These are phyloP conservation scores for Eudyptes chrysolophus DNA, from an alignment of 2,113 vertebrate species.

Conservation along the genomic window DNA sequence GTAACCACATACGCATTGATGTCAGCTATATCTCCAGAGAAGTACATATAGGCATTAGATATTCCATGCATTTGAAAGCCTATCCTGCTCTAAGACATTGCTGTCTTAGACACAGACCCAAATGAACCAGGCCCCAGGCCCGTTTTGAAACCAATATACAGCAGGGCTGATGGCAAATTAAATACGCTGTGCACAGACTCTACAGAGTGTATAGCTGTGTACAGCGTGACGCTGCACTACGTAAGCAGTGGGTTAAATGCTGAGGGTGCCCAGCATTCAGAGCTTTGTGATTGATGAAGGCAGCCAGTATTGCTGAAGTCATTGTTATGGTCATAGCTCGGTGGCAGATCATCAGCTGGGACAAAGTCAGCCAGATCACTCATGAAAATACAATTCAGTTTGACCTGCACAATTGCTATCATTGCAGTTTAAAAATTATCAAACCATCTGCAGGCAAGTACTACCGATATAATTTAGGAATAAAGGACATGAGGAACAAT, in stretches of 20 bases:
- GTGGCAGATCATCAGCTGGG: neutral
- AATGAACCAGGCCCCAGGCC: neutral
- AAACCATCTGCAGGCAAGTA: neutral
- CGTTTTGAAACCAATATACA: neutral
- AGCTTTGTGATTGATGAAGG: neutral
- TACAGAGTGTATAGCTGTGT: neutral
- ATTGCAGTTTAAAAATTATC: neutral
- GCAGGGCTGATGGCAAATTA: neutral
- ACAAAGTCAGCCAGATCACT: neutral
- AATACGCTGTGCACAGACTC: neutral
- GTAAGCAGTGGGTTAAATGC: neutral
- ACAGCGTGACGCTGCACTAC: accelerated
- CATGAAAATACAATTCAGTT: neutral
- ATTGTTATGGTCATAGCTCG: neutral
- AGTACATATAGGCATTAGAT: neutral
- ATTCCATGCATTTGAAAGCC: neutral
- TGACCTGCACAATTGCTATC: neutral
- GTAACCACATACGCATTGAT: neutral
- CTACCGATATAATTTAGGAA: neutral
- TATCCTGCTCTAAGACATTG: neutral
- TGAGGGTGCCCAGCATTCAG: neutral
- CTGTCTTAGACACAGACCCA: neutral
- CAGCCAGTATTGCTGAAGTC: neutral
- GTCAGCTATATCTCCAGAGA: neutral
- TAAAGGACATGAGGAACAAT: neutral